Evolutionary conservation across 2,797 vertebrate genomes (phyloP).

Genomic region (Melanotaenia trifasciata): DNA sequence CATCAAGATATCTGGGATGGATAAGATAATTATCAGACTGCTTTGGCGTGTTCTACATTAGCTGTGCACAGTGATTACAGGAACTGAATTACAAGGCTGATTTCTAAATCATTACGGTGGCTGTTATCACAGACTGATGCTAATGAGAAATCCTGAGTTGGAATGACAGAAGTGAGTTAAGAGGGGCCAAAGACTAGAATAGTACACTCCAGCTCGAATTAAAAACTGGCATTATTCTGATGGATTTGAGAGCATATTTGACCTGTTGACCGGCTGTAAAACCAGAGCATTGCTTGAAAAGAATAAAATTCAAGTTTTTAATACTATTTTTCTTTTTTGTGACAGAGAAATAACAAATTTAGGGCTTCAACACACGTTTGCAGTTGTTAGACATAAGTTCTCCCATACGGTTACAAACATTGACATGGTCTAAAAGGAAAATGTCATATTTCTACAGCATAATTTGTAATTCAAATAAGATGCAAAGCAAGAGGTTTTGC

Average conservation of each 20-base stretch:
- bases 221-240: constrained; percentile 20
- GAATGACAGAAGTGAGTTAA: constrained; percentile 58
- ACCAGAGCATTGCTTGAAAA: constrained; percentile 1
- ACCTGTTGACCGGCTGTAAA: background rate
- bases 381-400: constrained; percentile 22
- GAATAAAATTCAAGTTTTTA: background rate
- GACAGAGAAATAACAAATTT: constrained; percentile 8
- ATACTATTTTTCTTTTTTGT: constrained; percentile 12
- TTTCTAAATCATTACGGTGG: constrained; percentile 72
- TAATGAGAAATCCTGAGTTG: constrained; percentile 71
- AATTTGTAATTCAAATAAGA: constrained; percentile 44
- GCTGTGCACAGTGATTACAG: constrained; percentile 78
- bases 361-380: constrained; percentile 4
- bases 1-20: constrained; percentile 71
- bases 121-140: constrained; percentile 66
- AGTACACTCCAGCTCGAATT: constrained; percentile 21
- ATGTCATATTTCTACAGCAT: constrained; percentile 4
- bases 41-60: constrained; percentile 74
- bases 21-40: constrained; percentile 82
- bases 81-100: constrained; percentile 73
- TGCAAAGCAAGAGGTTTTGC: constrained; percentile 32
- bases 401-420: constrained; percentile 14
- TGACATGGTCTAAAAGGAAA: background rate
- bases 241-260: constrained; percentile 19
- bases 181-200: constrained; percentile 37